Evolutionary conservation across 2,797 vertebrate genomes (phyloP), one percentile per base, ranked within the genome.

Genomic region (Peromyscus attwateri): DNA sequence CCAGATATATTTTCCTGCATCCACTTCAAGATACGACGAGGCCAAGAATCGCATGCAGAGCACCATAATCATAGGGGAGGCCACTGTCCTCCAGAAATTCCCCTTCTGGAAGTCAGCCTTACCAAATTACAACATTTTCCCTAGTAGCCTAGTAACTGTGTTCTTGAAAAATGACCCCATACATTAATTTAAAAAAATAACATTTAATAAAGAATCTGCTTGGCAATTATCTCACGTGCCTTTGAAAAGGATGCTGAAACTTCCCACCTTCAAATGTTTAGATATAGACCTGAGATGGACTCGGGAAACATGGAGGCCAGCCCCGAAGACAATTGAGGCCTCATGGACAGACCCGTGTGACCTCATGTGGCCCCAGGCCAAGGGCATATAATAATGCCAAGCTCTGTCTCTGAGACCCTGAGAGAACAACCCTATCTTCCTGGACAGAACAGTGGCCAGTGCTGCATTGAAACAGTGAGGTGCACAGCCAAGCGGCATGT

Each of bases 31-130:
- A 9, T 10, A 55, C 14, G 37, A 55, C 3, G 2, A 17, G 1
- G 3, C 1, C 43, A 73, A 75, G n/a, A 43, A 46, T 0, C 31
- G 2, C 49, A 21, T 0, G 5, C 5, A 0, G 0, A 31, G 49
- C 1, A 29, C 10, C 34, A 21, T 0, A 1, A 29, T 0, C 19
- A 6, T 0, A 43, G 0, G 27, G 19, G 17, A 84, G 57, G 19
- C 23, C 23, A 66, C 60, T 14, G 4, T 2, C 19, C 11, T 57
- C 34, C 13, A 46, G 29, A 23, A 64, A 66, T 10, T 70, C 34
- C 2, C 52, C 70, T 55, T 49, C 40, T 31, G n/a, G 49, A 84
- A 29, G 2, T 17, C 1, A 12, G 34, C 57, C 73, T 37, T 27
- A 34, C 57, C 8, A 49, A 60, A 82, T 70, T 37, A 70, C 19